Percentiles rank a stretch among this genome's conserved stretches.
These are phyloP conservation scores for Lophotriccus pileatus DNA, from an alignment of 2,797 vertebrate genomes.

Conservation along the genomic window DNA sequence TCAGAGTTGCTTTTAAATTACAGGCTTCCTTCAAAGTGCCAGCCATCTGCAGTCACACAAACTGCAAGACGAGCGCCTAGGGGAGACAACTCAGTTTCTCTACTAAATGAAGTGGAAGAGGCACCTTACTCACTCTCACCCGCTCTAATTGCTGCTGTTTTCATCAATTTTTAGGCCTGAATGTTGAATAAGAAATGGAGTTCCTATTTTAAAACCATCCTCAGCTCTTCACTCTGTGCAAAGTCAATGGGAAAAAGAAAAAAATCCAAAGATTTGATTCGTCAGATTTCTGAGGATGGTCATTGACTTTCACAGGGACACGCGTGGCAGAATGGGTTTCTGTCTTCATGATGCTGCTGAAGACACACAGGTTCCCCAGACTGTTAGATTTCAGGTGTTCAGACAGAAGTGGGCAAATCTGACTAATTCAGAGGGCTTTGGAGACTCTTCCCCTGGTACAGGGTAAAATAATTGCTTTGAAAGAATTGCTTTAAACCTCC, in stretches of 20 bases:
- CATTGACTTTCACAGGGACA: background rate
- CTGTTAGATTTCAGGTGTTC: background rate
- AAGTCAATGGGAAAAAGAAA: background rate
- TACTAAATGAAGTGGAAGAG: constrained; percentile 40
- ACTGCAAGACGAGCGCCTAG: background rate
- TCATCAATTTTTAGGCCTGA: background rate
- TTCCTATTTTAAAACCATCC: background rate
- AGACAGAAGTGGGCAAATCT: background rate
- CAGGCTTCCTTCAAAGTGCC: constrained; percentile 5
- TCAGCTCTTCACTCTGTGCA: background rate
- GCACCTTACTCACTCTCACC: constrained; percentile 5
- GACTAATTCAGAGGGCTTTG: background rate
- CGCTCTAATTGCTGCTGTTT: constrained; percentile 3
- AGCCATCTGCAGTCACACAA: constrained; percentile 25
- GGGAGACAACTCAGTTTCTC: constrained; percentile 20
- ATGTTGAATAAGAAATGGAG: constrained; percentile 16
- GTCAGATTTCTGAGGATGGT: background rate
- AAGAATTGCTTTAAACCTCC: background rate
- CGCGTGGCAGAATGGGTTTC: fast-evolving
- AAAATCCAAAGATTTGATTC: background rate
- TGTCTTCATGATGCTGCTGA: background rate
- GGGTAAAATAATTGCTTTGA: background rate
- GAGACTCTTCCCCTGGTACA: background rate
- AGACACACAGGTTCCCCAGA: background rate
- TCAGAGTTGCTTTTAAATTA: constrained; percentile 26